Evolutionary conservation across 2,888 invertebrate species (phyloP).

Genomic region (Uloborus plumipes): DNA sequence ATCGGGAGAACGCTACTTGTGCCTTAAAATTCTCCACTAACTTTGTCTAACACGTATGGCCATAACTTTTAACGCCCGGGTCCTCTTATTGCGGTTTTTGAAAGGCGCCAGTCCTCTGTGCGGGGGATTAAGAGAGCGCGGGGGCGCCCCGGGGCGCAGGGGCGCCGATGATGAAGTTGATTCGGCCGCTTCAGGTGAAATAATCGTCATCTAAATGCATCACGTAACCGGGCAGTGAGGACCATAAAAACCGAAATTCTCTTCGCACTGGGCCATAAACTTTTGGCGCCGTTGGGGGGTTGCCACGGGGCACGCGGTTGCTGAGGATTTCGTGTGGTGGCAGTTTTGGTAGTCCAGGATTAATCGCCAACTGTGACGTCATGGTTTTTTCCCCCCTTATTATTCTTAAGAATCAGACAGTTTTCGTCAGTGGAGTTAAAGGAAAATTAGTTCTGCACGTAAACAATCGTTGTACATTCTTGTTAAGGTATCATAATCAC

Average conservation of each 20-base stretch:
- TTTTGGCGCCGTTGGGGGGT: constrained; percentile 42
- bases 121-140: constrained; percentile 28
- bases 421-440: too few relatives aligned
- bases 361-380: constrained; percentile 45
- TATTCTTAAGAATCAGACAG: too few relatives aligned
- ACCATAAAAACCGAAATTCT: constrained; percentile 60
- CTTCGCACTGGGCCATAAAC: constrained; percentile 37
- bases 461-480: too few relatives aligned
- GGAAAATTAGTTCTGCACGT: too few relatives aligned
- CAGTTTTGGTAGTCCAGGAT: constrained; percentile 8
- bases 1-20: background rate
- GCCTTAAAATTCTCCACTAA: constrained; percentile 46
- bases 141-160: constrained; percentile 22
- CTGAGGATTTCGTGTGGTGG: background rate
- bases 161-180: constrained; percentile 60
- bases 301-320: constrained; percentile 43
- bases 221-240: constrained; percentile 47
- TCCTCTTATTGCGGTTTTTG: constrained; percentile 45
- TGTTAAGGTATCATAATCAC: too few relatives aligned
- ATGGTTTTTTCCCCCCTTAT: too few relatives aligned
- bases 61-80: constrained; percentile 57
- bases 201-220: constrained; percentile 65
- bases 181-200: constrained; percentile 54
- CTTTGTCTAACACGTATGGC: constrained; percentile 50
- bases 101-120: constrained; percentile 8